Evolutionary conservation across 2,888 invertebrate species (phyloP).

Genomic region (Sphaeridia pumilis): DNA sequence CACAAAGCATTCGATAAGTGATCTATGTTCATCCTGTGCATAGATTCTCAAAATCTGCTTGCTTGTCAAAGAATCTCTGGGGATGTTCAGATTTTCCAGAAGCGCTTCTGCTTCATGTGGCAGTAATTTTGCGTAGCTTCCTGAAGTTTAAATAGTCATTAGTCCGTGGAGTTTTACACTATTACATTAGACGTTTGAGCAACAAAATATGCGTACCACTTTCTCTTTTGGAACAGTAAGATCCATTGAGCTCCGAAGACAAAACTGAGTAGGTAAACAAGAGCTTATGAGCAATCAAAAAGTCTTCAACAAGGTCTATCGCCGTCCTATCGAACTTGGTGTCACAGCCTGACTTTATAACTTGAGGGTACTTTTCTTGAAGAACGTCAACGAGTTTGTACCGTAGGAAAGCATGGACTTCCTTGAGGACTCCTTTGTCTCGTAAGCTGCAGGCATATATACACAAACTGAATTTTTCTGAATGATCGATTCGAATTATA

Average conservation of each 20-base stretch:
- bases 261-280: slow-evolving; percentile 31
- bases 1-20: slow-evolving; percentile 21
- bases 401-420: slow-evolving; percentile 30
- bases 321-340: slow-evolving; percentile 15
- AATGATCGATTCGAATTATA: too few species aligned
- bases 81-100: slow-evolving; percentile 22
- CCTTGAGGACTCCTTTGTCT: slow-evolving; percentile 26
- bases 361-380: slow-evolving; percentile 29
- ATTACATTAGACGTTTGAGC: too few species aligned
- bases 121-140: slow-evolving; percentile 22
- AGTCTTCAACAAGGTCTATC: slow-evolving; percentile 29
- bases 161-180: too few species aligned
- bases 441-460: slow-evolving; percentile 21
- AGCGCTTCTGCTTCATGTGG: slow-evolving; percentile 25
- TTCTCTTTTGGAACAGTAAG: slow-evolving; percentile 1
- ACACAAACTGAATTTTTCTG: too few species aligned
- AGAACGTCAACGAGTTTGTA: slow-evolving; percentile 28
- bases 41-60: slow-evolving; percentile 24
- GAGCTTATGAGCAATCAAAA: slow-evolving; percentile 25
- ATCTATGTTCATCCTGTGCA: slow-evolving; percentile 21
- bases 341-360: slow-evolving; percentile 9
- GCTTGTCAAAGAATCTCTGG: slow-evolving; percentile 11
- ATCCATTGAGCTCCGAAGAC: slow-evolving; percentile 21
- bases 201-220: slow-evolving; percentile 12
- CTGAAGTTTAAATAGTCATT: too few species aligned